Evolutionary conservation across 2,797 vertebrate genomes (phyloP).

Genomic region (Arnoldichthys spilopterus): DNA sequence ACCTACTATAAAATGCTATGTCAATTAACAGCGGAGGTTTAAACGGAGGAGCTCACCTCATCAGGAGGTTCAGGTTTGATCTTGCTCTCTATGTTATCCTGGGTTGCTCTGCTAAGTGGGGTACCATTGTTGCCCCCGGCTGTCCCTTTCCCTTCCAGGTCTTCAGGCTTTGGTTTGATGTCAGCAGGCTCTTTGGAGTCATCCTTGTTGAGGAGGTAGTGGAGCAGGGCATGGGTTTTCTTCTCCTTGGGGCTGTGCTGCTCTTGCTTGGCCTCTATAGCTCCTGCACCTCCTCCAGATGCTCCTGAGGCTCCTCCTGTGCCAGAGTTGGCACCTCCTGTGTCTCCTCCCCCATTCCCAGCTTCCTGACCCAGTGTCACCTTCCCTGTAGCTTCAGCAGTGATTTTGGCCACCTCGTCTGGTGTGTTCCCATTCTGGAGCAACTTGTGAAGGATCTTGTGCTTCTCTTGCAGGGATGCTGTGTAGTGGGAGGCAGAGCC

Average conservation of each 20-base stretch:
- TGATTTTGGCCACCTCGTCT: slow-evolving; percentile 97
- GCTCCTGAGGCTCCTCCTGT: background rate
- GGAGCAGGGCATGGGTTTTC: slow-evolving; percentile 84
- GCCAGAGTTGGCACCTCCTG: background rate
- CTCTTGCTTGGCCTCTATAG: slow-evolving; percentile 85
- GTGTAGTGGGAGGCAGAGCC: slow-evolving; percentile 54
- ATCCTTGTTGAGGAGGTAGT: slow-evolving; percentile 95
- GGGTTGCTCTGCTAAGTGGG: slow-evolving; percentile 76
- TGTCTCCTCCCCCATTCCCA: slow-evolving; percentile 50
- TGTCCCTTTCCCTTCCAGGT: slow-evolving; percentile 79
- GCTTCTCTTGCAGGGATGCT: slow-evolving; percentile 91
- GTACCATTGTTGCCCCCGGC: slow-evolving; percentile 72
- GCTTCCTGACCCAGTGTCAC: slow-evolving; percentile 77
- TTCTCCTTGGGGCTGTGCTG: slow-evolving; percentile 86
- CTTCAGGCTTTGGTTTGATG: slow-evolving; percentile 89
- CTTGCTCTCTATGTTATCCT: slow-evolving; percentile 82
- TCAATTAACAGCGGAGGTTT: too few species aligned
- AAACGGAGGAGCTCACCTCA: slow-evolving; percentile 79
- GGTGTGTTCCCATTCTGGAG: slow-evolving; percentile 97
- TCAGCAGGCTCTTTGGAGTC: slow-evolving; percentile 86
- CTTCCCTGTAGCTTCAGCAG: slow-evolving; percentile 95
- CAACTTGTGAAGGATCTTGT: slow-evolving; percentile 97
- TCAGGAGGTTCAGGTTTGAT: slow-evolving; percentile 89
- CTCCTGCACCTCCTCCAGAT: slow-evolving; percentile 16
- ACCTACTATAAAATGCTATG: too few species aligned